Base-by-base conservation (phyloP, 1,140 invertebrate species). In the Thereuonema tuberculata region DNA sequence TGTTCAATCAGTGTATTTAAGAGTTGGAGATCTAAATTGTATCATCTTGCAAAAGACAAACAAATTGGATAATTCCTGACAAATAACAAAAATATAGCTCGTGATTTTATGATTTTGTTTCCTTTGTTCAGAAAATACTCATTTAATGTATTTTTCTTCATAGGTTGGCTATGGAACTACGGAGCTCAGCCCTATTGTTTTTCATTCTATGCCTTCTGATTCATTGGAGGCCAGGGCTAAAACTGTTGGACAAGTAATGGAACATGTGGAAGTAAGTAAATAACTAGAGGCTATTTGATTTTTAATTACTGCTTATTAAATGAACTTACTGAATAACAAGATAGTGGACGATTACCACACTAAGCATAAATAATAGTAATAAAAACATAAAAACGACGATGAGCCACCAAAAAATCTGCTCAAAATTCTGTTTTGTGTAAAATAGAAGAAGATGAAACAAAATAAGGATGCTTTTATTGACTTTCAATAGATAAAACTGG, bases 401-500 rank as follows among this genome's bases (percentile, higher is more conserved):
- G 12, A 43, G 37, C 37, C 37, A 43, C 12, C 37, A n/a, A 43
- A 43, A 43, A n/a, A 43, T n/a, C 12, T 43, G 37, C n/a, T 12
- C 37, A 43, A n/a, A 43, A 43, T 43, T n/a, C 37, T 43, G 37
- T 12, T 43, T n/a, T 43, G n/a, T n/a, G n/a, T 43, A 12, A n/a
- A 43, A 43, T 43, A 43, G 37, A 43, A 43, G 37, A 43, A 43
- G n/a, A 12, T 43, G 12, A 43, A 12, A 12, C n/a, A 43, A 43
- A 43, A 43, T n/a, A 12, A 43, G 37, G 12, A n/a, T 43, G n/a
- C n/a, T 43, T 12, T 43, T 43, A 43, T 43, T 43, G 37, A 12
- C 37, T 12, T 43, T 43, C n/a, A n/a, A n/a, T 52, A 56, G 54
- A 73, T 75, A 1, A 83, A 86, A 75, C 75, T 92, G 2, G 79